A percentile compares a stretch with the other conserved stretches of the same genome.
Evolutionary conservation across 2,888 invertebrate genomes (phyloP).

Genomic region (Drosophila mettleri): DNA sequence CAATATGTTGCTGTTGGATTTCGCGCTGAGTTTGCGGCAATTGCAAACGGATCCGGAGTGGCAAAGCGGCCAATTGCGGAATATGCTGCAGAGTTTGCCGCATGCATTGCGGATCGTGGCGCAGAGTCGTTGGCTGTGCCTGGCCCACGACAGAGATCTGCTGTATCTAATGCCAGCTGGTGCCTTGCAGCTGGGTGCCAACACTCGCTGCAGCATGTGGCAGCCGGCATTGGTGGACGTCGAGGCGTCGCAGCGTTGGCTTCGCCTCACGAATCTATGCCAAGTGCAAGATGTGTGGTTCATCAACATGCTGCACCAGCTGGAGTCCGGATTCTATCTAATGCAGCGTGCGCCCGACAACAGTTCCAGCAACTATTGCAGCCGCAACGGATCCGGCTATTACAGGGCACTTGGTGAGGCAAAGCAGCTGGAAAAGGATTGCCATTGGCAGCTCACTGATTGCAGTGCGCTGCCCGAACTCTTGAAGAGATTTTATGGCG

Average conservation of each 20-base stretch:
- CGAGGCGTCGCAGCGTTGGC: not conserved
- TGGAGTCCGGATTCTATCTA: not conserved
- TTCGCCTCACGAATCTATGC: constrained; percentile 48
- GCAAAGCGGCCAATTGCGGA: constrained; percentile 48
- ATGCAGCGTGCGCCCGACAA: constrained; percentile 19
- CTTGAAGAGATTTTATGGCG: not conserved
- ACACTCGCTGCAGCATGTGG: constrained; percentile 61
- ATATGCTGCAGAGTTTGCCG: constrained; percentile 68
- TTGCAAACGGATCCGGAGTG: constrained; percentile 12
- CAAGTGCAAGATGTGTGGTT: constrained; percentile 32
- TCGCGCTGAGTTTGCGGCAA: constrained; percentile 55
- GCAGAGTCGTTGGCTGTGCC: constrained; percentile 55
- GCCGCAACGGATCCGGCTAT: constrained; percentile 20
- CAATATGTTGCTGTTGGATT: constrained; percentile 38
- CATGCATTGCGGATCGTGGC: constrained; percentile 36
- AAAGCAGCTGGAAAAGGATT: not conserved
- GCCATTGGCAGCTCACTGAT: constrained; percentile 63
- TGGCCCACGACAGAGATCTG: constrained; percentile 50
- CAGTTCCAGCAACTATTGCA: constrained; percentile 33
- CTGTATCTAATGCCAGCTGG: constrained; percentile 26
- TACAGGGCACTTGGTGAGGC: not conserved
- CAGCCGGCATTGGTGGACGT: constrained; percentile 3
- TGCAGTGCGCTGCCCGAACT: constrained; percentile 50
- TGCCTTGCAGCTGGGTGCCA: constrained; percentile 47
- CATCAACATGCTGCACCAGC: constrained; percentile 25